Conservation (phyloP, 2,113 vertebrate genomes). For the Perca flavescens region DNA sequence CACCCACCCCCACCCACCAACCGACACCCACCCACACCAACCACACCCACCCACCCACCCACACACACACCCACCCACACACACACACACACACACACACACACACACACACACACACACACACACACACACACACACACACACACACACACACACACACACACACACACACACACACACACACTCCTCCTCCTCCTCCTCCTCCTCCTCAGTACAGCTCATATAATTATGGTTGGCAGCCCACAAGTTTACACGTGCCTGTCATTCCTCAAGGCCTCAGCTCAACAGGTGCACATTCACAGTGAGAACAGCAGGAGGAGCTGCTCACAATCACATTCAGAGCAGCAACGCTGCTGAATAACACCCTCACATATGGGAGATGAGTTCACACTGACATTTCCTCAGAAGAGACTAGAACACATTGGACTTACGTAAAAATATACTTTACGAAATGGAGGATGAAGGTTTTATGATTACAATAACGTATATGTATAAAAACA, state of each 20-base stretch:
- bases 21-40: no score
- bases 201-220: not conserved
- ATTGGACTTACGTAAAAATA: not conserved
- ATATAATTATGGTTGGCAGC: not conserved
- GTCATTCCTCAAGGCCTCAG: not conserved
- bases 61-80: no score
- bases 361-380: not conserved
- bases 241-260: no score
- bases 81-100: no score
- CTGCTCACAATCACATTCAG: conserved; percentile 1
- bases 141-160: no score
- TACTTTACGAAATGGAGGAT: not conserved
- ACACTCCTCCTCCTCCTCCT: no score
- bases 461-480: not conserved
- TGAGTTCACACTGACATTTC: not conserved
- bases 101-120: no score
- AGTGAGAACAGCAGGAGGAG: conserved; percentile 45
- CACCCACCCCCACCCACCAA: no score
- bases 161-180: no score
- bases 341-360: not conserved
- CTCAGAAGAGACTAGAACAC: not conserved
- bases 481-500: not conserved
- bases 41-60: no score
- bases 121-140: no score
- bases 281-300: not conserved